Conservation (phyloP, 2,797 vertebrate genomes). For the Lateolabrax maculatus region DNA sequence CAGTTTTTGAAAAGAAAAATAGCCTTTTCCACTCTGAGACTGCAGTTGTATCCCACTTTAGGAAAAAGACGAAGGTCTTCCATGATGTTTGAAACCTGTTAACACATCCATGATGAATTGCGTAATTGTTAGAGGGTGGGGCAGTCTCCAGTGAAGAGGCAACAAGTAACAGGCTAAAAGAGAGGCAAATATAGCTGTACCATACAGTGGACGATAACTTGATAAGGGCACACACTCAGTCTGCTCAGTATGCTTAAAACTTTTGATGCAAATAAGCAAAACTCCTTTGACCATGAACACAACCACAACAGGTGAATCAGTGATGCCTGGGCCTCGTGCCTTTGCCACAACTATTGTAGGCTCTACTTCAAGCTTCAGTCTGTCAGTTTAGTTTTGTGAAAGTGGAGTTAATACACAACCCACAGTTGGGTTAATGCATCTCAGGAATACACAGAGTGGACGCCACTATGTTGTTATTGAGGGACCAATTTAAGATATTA, state of each 20-base stretch:
- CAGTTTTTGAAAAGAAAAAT: conserved; percentile 11
- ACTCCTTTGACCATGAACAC: not conserved
- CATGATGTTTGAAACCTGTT: conserved; percentile 10
- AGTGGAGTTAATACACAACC: not conserved
- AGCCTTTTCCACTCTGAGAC: not conserved
- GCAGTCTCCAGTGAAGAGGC: not conserved
- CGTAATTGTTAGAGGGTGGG: not conserved
- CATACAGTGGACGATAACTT: not conserved
- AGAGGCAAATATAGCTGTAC: not conserved
- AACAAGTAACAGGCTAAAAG: not conserved
- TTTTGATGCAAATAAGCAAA: not conserved
- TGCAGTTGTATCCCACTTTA: not conserved
- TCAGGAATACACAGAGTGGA: not conserved
- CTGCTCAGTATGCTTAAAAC: not conserved
- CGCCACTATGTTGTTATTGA: not conserved
- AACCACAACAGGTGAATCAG: not conserved
- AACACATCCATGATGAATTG: conserved; percentile 15
- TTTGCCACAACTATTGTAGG: not conserved
- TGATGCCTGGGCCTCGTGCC: not conserved
- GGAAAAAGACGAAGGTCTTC: not conserved
- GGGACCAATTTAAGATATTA: conserved; percentile 16
- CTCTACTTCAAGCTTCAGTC: conserved; percentile 15
- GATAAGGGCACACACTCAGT: not conserved
- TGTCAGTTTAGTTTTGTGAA: not conserved
- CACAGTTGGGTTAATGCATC: not conserved